These are phyloP conservation scores for Actinostola sp. DNA, from an alignment of 92 coral and sea anemone species.

Conservation along the genomic window DNA sequence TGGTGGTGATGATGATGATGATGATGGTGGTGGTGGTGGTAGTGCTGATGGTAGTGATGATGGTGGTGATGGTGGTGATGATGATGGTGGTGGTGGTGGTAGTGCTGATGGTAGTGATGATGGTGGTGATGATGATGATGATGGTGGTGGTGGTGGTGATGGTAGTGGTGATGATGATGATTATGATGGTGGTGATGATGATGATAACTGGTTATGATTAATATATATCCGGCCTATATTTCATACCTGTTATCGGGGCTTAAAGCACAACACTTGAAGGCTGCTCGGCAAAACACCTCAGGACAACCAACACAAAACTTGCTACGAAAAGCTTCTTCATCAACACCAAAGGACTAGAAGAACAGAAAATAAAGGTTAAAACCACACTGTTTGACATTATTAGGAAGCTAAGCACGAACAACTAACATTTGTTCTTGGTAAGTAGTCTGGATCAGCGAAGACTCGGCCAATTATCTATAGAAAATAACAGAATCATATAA, in stretches of 20 bases:
- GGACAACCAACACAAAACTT: slow-evolving; percentile 89
- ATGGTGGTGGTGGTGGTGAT: too few relatives aligned
- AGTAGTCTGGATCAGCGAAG: slow-evolving; percentile 84
- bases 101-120: too few relatives aligned
- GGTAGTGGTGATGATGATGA: too few relatives aligned
- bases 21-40: neutral
- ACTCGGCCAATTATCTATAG: slow-evolving; percentile 92
- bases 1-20: neutral
- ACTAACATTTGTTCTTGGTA: slow-evolving; percentile 80
- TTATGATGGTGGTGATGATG: too few relatives aligned
- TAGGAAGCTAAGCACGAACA: too few relatives aligned
- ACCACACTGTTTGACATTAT: too few relatives aligned
- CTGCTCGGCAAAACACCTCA: slow-evolving; percentile 76
- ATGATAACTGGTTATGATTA: too few relatives aligned
- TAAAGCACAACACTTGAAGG: slow-evolving; percentile 80
- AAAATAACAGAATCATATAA: too few relatives aligned
- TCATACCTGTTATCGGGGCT: slow-evolving; percentile 91
- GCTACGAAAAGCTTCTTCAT: slow-evolving; percentile 69
- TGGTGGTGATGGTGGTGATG: too few relatives aligned
- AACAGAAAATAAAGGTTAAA: neutral
- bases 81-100: too few relatives aligned
- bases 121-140: too few relatives aligned
- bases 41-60: neutral
- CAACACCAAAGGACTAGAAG: slow-evolving; percentile 68
- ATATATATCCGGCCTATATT: too few relatives aligned